Evolutionary conservation across 1,140 invertebrate genomes (phyloP).

Genomic region (Heliconius congener): DNA sequence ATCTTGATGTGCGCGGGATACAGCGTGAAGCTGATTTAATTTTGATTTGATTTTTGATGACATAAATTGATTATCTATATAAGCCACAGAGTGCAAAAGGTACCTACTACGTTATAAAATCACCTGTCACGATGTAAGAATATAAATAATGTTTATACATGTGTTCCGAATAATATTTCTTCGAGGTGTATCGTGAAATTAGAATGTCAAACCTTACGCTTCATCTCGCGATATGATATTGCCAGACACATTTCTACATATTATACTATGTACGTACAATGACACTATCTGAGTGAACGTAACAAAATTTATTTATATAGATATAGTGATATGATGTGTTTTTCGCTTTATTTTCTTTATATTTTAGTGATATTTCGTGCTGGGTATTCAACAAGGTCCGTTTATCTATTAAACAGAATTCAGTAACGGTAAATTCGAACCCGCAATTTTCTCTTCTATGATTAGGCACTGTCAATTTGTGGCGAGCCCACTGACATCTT

Average conservation of each 20-base stretch:
- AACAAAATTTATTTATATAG: background rate
- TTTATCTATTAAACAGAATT: too few relatives aligned
- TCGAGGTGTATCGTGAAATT: conserved; percentile 24
- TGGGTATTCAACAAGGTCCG: too few relatives aligned
- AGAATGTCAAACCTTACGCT: conserved; percentile 33
- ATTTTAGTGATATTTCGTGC: too few relatives aligned
- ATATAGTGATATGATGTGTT: too few relatives aligned
- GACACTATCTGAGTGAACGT: background rate
- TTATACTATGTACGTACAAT: background rate
- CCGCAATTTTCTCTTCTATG: background rate
- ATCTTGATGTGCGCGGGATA: too few relatives aligned
- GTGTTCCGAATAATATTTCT: conserved; percentile 21
- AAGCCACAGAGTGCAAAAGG: background rate
- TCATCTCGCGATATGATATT: conserved; percentile 32
- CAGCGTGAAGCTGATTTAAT: too few relatives aligned
- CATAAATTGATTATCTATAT: background rate
- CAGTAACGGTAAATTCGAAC: background rate
- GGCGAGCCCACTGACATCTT: background rate
- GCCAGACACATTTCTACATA: background rate
- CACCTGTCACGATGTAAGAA: background rate
- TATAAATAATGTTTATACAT: conserved; percentile 22
- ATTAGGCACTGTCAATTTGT: background rate
- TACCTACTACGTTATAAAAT: conserved; percentile 3
- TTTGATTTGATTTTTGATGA: background rate
- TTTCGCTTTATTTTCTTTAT: too few relatives aligned